Evolutionary conservation across 2,113 vertebrate genomes (phyloP).

Genomic region (Progne subis): DNA sequence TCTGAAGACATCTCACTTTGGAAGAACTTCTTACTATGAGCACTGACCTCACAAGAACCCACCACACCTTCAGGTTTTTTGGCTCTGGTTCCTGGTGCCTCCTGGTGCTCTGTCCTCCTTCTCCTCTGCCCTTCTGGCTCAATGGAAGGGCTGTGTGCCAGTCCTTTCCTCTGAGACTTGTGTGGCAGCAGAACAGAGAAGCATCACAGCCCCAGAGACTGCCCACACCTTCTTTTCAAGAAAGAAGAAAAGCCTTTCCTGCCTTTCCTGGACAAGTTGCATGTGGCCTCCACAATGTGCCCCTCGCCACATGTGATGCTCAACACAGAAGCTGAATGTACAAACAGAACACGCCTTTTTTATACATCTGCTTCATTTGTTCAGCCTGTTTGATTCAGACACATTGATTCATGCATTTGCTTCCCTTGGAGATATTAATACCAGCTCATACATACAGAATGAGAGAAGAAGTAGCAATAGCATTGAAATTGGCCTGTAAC

Average conservation of each 20-base stretch:
- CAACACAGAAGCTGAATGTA: neutral
- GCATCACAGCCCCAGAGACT: neutral
- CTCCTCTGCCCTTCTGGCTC: neutral
- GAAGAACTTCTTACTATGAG: neutral
- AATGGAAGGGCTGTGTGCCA: fast-evolving
- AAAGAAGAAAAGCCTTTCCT: neutral
- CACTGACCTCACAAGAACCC: neutral
- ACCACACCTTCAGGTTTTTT: fast-evolving
- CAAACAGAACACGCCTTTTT: neutral
- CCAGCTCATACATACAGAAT: constrained; percentile 30
- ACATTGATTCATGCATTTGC: constrained; percentile 9
- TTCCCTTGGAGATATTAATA: constrained; percentile 35
- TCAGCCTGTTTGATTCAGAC: constrained; percentile 1
- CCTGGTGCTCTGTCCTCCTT: neutral
- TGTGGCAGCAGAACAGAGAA: neutral
- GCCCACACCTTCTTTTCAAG: neutral
- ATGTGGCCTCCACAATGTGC: fast-evolving
- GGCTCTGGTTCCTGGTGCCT: neutral
- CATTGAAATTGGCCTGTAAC: constrained; percentile 1
- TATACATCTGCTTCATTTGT: neutral
- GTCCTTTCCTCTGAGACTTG: neutral
- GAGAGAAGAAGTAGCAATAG: neutral
- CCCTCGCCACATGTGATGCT: fast-evolving
- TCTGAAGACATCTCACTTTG: neutral
- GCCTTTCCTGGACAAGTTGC: neutral